A percentile compares a stretch with the other conserved stretches of the same genome.
Conservation (phyloP, 2,797 vertebrate species). For the Sebastes steindachneri region DNA sequence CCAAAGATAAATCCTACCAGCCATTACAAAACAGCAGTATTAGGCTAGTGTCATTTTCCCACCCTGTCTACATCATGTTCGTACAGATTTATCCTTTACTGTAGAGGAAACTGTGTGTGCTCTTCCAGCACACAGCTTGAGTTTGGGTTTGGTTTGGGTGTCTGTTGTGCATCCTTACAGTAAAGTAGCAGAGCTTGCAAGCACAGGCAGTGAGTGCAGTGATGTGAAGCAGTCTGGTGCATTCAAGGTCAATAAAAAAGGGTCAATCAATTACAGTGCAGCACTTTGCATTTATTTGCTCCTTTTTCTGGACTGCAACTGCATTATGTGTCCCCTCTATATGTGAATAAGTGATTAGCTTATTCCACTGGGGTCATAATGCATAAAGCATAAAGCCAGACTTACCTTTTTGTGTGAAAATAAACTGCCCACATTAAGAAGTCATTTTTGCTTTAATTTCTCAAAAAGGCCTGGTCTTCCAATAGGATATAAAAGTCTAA, state of each 20-base stretch:
- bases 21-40: not conserved
- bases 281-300: constrained; percentile 40
- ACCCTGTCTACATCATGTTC: not conserved
- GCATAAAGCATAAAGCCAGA: constrained; percentile 39
- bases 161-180: not conserved
- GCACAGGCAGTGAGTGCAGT: constrained; percentile 46
- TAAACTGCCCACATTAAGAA: constrained; percentile 36
- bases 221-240: constrained; percentile 25
- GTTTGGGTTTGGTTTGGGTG: not conserved
- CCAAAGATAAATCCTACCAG: not conserved
- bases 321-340: not conserved
- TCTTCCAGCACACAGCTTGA: not conserved
- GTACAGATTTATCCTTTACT: not conserved
- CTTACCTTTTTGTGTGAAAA: not conserved
- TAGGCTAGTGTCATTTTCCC: not conserved
- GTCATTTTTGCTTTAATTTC: constrained; percentile 20
- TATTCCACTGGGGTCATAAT: not conserved
- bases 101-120: not conserved
- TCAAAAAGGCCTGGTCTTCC: not conserved
- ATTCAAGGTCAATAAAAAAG: constrained; percentile 19
- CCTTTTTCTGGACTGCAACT: not conserved
- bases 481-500: not conserved
- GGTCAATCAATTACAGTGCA: constrained; percentile 22
- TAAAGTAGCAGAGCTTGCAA: constrained; percentile 57
- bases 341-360: not conserved